Evolutionary conservation across 2,888 invertebrate species (phyloP), one percentile per base, ranked within the genome.

Genomic region (Flabesymbios commensalis): DNA sequence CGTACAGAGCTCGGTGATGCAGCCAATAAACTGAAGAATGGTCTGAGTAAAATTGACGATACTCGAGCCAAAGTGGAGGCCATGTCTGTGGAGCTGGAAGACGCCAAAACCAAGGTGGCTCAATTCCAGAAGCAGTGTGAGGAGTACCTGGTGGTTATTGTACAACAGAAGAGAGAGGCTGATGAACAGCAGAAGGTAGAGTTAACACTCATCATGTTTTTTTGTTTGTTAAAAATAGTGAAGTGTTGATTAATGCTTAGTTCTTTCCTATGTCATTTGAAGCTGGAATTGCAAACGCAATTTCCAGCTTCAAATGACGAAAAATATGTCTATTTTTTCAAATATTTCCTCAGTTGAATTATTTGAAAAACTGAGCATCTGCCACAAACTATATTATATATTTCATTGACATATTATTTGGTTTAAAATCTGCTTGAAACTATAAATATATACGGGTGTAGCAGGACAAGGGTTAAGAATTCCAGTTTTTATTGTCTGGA

Each of bases 1-100:
- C 87, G 92, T 17, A 78, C 83, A 14, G 90, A 90, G 76, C 84
- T 92, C 29, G 88, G 90, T 0, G 81, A 87, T 17, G 88, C 89
- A 70, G 90, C 92, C 0, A 90, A 90, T 80, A 92, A 92, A 78
- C 84, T 94, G 29, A 76, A 76, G 45, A 91, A 89, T 77, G 94
- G 94, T 4, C 84, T 94, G 52, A 89, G 88, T 49, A 94, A 94
- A 84, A 92, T 94, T 59, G 90, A 92, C 72, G 93, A 94, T 75
- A 93, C 94, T 0, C 88, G 90, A 33, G 87, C 85, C 68, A 90
- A 89, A 80, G 94, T 94, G 0, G 88, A 89, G 56, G 87, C 87
- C 62, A 93, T 94, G 92, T 90, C 92, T 0, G 87, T 89, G 17
- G 93, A 94, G 76, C 82, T 94, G 60, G 92, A 89, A 69, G 84